phyloP scores from a whole-genome alignment of 2,113 vertebrate genomes.

The Accipiter virgatus region DNA sequence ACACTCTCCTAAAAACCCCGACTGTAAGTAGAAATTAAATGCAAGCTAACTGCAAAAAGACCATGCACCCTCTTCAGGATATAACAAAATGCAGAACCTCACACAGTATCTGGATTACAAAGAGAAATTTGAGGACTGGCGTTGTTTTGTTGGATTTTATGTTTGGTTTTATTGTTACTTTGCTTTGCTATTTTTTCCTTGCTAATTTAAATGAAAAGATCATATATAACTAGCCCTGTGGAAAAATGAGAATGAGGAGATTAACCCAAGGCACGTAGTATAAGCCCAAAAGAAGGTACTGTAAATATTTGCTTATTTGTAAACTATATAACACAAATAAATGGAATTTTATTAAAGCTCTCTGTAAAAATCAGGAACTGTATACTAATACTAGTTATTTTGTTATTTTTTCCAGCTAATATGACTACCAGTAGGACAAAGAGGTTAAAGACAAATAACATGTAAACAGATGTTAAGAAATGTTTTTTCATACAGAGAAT shows the following conservation, averaged over 20 bases:
- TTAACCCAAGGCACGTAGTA: not conserved
- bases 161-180: not conserved
- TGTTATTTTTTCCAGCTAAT: not conserved
- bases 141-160: not conserved
- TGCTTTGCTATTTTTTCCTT: not conserved
- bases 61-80: not conserved
- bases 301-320: not conserved
- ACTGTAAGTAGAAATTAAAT: not conserved
- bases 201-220: not conserved
- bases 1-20: not conserved
- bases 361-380: not conserved
- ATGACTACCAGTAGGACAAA: not conserved
- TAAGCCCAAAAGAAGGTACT: not conserved
- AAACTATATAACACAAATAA: not conserved
- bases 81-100: not conserved
- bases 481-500: not conserved
- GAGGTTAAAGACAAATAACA: not conserved
- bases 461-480: constrained; percentile 23
- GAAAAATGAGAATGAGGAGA: not conserved
- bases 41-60: not conserved
- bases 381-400: not conserved
- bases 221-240: not conserved
- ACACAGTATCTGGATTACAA: not conserved
- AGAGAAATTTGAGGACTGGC: not conserved
- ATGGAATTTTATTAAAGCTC: constrained; percentile 2